A percentile compares a stretch with the other conserved stretches of the same genome.
Evolutionary conservation across 2,113 vertebrate species (phyloP).

Genomic region (Gracilinanus agilis): DNA sequence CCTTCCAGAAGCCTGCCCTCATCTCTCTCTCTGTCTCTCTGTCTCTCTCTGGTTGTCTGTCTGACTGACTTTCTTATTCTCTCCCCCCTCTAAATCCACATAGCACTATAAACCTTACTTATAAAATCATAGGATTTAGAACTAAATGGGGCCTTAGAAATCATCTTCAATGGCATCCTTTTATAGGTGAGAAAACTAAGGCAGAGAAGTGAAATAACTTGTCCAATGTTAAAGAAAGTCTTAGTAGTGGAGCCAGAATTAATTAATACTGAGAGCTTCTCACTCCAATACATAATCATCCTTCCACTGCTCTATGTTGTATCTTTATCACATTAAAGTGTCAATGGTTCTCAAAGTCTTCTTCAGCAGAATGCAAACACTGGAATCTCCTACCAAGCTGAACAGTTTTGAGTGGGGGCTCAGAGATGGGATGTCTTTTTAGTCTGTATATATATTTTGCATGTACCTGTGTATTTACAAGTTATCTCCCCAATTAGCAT

Average conservation of each 20-base stretch:
- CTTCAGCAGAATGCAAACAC: not conserved
- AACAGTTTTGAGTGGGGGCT: not conserved
- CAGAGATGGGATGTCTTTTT: not conserved
- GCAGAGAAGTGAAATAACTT: not conserved
- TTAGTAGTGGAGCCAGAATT: not conserved
- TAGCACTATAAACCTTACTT: too few species aligned
- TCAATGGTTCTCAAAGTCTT: not conserved
- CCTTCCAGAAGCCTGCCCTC: not conserved
- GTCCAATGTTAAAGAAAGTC: not conserved
- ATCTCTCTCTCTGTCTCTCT: too few species aligned
- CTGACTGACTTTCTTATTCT: too few species aligned
- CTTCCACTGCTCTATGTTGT: not conserved
- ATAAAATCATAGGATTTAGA: too few species aligned
- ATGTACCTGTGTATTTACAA: not conserved
- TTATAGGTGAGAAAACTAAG: not conserved
- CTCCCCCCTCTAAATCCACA: too few species aligned
- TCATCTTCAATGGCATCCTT: not conserved
- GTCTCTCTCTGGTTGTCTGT: too few species aligned
- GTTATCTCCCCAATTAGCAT: not conserved
- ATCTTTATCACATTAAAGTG: not conserved
- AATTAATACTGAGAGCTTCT: not conserved
- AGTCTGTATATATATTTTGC: not conserved
- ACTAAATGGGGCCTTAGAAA: not conserved
- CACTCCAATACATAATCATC: not conserved
- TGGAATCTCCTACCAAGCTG: not conserved